A percentile compares a stretch with the other conserved stretches of the same genome.
Conservation (phyloP, 2,888 invertebrate species). For the Artemia sp. region DNA sequence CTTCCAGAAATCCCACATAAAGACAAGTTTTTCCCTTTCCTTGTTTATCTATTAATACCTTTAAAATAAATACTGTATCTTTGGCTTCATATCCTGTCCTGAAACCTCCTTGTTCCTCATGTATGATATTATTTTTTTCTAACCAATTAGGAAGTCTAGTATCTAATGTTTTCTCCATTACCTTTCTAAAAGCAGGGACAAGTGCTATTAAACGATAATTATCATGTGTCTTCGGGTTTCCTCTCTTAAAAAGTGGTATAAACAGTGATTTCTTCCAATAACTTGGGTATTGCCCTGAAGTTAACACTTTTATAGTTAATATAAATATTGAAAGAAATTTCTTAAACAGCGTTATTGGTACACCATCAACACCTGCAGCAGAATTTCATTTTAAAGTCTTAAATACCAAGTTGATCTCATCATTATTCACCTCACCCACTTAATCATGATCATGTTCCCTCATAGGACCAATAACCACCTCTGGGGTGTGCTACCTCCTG, state of each 20-base stretch:
- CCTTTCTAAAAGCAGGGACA: not conserved
- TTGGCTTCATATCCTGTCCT: not conserved
- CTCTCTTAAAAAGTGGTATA: constrained; percentile 6
- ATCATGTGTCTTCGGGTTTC: not conserved
- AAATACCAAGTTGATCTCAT: not conserved
- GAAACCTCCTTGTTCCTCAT: constrained; percentile 10
- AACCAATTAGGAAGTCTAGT: not conserved
- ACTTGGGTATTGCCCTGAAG: not conserved
- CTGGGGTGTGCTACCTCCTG: not conserved
- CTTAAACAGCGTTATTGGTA: constrained; percentile 9
- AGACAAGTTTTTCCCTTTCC: constrained; percentile 7
- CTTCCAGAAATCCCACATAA: not conserved
- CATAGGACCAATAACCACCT: not conserved
- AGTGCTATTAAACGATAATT: constrained; percentile 10
- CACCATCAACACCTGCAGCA: constrained; percentile 1
- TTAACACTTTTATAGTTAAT: not conserved
- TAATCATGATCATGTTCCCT: not conserved
- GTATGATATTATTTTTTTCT: not conserved
- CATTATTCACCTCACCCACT: not conserved
- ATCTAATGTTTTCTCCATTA: constrained; percentile 1
- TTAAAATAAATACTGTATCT: not conserved
- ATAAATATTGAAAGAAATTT: not conserved
- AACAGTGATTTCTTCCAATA: not conserved
- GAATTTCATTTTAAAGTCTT: not conserved
- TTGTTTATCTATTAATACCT: not conserved